A percentile compares a stretch with the other conserved stretches of the same genome.
Evolutionary conservation across 2,888 invertebrate species (phyloP).

Genomic region (Orthosia cruda): DNA sequence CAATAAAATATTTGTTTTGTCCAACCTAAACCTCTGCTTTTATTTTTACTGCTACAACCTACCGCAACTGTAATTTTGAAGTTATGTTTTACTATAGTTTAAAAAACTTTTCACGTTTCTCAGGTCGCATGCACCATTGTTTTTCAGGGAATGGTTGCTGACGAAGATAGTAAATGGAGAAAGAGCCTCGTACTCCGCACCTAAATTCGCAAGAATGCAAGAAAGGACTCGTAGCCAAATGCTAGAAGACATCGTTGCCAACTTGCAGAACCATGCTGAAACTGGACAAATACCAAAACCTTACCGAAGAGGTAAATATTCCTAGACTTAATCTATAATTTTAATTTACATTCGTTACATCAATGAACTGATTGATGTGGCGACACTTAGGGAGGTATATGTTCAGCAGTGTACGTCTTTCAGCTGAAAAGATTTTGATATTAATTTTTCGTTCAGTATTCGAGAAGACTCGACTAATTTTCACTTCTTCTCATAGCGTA

Average conservation of each 20-base stretch:
- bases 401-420: too few species aligned
- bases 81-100: too few species aligned
- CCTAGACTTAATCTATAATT: neutral
- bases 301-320: slow-evolving; percentile 94
- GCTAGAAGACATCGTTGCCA: slow-evolving; percentile 98
- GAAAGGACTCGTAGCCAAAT: slow-evolving; percentile 98
- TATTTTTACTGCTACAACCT: neutral
- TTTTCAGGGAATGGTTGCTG: slow-evolving; percentile 95
- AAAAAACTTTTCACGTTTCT: slow-evolving; percentile 31
- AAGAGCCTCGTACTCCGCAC: slow-evolving; percentile 98
- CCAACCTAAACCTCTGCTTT: too few species aligned
- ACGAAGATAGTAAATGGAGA: slow-evolving; percentile 99
- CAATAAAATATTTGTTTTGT: too few species aligned
- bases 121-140: slow-evolving; percentile 27
- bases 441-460: too few species aligned
- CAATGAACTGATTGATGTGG: too few species aligned
- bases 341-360: neutral
- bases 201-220: slow-evolving; percentile 98
- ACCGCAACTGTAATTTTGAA: slow-evolving; percentile 4
- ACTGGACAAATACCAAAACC: slow-evolving; percentile 99
- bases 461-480: too few species aligned
- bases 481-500: too few species aligned
- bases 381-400: too few species aligned
- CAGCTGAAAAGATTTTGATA: too few species aligned
- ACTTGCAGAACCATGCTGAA: slow-evolving; percentile 98